These are phyloP conservation scores for Bothrops jararaca DNA, from an alignment of 2,113 vertebrate species.

Conservation along the genomic window DNA sequence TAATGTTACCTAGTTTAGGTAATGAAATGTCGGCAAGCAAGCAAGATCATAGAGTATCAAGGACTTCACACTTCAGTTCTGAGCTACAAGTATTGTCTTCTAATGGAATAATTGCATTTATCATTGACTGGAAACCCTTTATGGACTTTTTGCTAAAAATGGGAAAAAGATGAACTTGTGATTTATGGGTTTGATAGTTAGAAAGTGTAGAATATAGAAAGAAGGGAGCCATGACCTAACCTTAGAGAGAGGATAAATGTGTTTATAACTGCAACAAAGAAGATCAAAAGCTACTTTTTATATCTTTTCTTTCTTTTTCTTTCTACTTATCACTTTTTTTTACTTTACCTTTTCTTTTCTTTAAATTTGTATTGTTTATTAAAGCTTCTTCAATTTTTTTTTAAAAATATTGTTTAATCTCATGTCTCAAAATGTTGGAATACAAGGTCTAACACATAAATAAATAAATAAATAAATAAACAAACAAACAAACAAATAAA, in stretches of 20 bases:
- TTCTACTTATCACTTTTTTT: not conserved
- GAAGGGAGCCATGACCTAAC: not conserved
- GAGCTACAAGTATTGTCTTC: not conserved
- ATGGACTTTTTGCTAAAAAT: not conserved
- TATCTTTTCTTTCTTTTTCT: not conserved
- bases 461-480: not conserved
- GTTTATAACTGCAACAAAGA: not conserved
- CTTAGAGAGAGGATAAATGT: not conserved
- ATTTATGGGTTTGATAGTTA: not conserved
- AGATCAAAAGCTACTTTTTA: not conserved
- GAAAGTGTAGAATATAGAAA: not conserved
- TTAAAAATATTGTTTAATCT: not conserved
- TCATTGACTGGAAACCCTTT: not conserved
- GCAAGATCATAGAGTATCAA: not conserved
- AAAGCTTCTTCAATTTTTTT: not conserved
- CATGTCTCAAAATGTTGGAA: not conserved
- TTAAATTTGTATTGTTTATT: not conserved
- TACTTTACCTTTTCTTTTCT: not conserved
- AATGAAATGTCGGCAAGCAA: not conserved
- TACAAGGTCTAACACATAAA: not conserved
- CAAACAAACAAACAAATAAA: no score
- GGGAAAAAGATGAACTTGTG: not conserved
- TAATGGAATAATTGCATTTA: not conserved
- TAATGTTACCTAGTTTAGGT: not conserved
- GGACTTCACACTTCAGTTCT: not conserved